Base-by-base conservation (phyloP, 2,888 invertebrate species). In the Ditula angustiorana region DNA sequence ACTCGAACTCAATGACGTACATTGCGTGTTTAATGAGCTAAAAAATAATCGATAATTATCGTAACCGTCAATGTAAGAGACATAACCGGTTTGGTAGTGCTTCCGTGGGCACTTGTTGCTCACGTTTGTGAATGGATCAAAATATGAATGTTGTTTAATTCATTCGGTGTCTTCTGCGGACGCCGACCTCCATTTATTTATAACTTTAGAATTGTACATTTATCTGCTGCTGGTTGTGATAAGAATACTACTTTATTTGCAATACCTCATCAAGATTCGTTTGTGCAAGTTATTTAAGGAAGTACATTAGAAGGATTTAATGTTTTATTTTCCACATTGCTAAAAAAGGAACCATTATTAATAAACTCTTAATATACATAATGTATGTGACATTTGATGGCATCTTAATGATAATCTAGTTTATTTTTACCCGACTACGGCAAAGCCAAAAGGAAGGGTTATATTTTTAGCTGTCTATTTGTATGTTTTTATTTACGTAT, bases 121-220 rank as follows among this genome's bases (percentile, higher is more conserved):
- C 41, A 41, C 8, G 24, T 47, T 47, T 50, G 30, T 50, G 50
- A 30, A 49, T 49, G 49, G 16, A 16, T 30, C 50, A 11, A 50
- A 30, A 19, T 8, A 30, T 24, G 30, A 50, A 50, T 50, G 50
- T 50, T 50, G 50, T 50, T 50, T 50, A 30, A 30, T 50, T 50
- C 50, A 50, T 50, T 50, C 50, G 19, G 19, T 1, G 19, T 11
- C 7, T 33, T 49, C 47, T 21, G 19, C 7, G 30, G 49, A 28
- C 16, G 49, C 28, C 10, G 50, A 50, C 50, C 50, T 50, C 30
- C 30, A 19, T 21, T 28, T 50, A 50, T 50, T 30, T 50, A 19
- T 49, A 28, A 13, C 49, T 49, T 49, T 49, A 19, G 49, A 28
- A 13, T 28, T 16, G 16, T 8, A 10, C 41, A 16, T 28, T 28